Evolutionary conservation across 2,113 vertebrate genomes (phyloP), one percentile per base, ranked within the genome.

Genomic region (Elanoides forficatus): DNA sequence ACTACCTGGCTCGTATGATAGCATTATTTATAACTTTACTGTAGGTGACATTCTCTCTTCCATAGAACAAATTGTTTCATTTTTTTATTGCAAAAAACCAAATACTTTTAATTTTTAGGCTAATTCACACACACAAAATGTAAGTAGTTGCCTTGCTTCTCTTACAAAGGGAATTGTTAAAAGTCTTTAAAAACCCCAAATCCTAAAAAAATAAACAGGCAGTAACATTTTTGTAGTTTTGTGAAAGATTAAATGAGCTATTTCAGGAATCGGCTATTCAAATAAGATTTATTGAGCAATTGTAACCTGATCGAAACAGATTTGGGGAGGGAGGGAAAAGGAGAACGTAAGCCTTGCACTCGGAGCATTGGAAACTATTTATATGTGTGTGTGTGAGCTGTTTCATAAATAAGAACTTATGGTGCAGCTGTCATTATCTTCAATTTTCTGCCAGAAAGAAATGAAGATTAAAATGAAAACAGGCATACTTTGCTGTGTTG

Each of bases 401-500:
- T 81, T 95, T 74, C 86, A 68, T 81, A 68, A 84, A 48, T 75
- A n/a, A 60, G 56, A 84, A 72, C 65, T 92, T 87, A 79, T 7
- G 25, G 53, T 81, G 73, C 65, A 82, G n/a, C 86, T 83, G 55
- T 86, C 60, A 45, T 85, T 50, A 43, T 71, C 52, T 38, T 85
- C 60, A 26, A 27, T 48, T 90, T 88, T 91, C 88, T 93, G 73
- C 75, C 76, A 82, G 86, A 75, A 94, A 87, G 43, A 91, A 96
- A 60, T 79, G 17, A 81, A 94, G 62, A 68, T 75, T 85, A 56
- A 82, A 85, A 62, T 56, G 42, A 86, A 87, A 89, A 3, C 83
- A 82, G 56, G 23, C 66, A 15, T 50, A 70, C 29, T 85, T 91
- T 83, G 52, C 75, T 67, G 10, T 74, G 42, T 53, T 93, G 53